Percentiles rank a stretch among this genome's conserved stretches.
These are phyloP conservation scores for Ferrisia virgata DNA, from an alignment of 2,888 invertebrate species.

Conservation along the genomic window DNA sequence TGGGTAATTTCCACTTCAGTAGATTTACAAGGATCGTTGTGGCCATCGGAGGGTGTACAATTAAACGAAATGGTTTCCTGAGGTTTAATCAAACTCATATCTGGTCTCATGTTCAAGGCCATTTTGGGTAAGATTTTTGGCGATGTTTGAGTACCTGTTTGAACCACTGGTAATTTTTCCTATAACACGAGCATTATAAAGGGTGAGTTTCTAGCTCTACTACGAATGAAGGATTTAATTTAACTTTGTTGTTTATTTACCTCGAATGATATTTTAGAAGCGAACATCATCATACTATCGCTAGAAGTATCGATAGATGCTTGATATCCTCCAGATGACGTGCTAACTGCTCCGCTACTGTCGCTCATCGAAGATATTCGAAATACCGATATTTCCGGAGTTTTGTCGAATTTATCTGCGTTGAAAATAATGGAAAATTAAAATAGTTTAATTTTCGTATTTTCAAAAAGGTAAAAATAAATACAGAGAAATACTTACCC, in stretches of 20 bases:
- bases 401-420: slow-evolving; percentile 37
- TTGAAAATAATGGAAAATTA: background rate
- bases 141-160: slow-evolving; percentile 70
- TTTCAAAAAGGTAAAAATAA: background rate
- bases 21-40: background rate
- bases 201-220: background rate
- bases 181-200: background rate
- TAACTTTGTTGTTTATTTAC: no score
- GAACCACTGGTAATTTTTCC: slow-evolving; percentile 53
- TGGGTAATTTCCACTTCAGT: background rate
- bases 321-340: slow-evolving; percentile 32
- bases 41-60: background rate
- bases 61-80: background rate
- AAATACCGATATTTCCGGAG: background rate
- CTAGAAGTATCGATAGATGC: slow-evolving; percentile 39
- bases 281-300: slow-evolving; percentile 24
- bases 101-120: background rate
- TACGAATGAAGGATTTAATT: background rate
- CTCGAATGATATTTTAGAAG: slow-evolving; percentile 10
- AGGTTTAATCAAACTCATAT: background rate
- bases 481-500: no score
- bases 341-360: slow-evolving; percentile 28
- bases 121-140: slow-evolving; percentile 56
- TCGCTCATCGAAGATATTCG: slow-evolving; percentile 34
- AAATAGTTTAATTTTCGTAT: no score